Base-by-base conservation (phyloP, 2,888 invertebrate species). In the Liodrosophila aerea region DNA sequence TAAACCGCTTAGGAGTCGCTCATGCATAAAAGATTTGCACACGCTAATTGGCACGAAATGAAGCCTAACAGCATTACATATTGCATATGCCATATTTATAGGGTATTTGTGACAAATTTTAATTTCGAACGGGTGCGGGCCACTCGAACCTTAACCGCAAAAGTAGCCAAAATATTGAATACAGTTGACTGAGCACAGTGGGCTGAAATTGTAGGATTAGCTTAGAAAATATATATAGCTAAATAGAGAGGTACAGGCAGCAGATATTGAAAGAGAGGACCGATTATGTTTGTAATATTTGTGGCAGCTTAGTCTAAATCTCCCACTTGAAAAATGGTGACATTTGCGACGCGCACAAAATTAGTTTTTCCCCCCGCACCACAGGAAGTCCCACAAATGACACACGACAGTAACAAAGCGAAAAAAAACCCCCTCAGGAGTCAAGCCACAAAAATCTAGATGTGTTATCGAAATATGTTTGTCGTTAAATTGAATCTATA, bases 141-240 rank as follows among this genome's bases (percentile, higher is more conserved):
- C 43, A 57, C 75, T 71, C 64, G 72, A 82, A 22, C 5, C 61
- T 54, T 13, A 37, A 68, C 85, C 86, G 51, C 85, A 85, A 63
- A 5, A 86, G 78, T 85, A 85, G 60, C 76, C 66, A 85, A 85
- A 85, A 82, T 82, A 81, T 78, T 86, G 64, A 13, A 65, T 39
- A 65, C 60, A 64, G 63, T 63, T 78, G 43, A 76, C 51, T 76
- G 61, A 52, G 40, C 65, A 62, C 59, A 45, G 16, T 12, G 9
- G 9, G 39, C 22, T 22, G 5, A 22, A 22, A 22, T 22, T 2
- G 3, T 5, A 2, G 39, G 3, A 39, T 57, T 60, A 68, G 50
- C 51, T 62, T 57, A 67, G 1, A 9, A 1, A 11, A 7, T 18
- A 46, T 45, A 59, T 54, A 22, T 33, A 18, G 12, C n/a, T n/a